These are phyloP conservation scores for Euspilapteryx auroguttella DNA, from an alignment of 2,888 invertebrate genomes.

Conservation along the genomic window DNA sequence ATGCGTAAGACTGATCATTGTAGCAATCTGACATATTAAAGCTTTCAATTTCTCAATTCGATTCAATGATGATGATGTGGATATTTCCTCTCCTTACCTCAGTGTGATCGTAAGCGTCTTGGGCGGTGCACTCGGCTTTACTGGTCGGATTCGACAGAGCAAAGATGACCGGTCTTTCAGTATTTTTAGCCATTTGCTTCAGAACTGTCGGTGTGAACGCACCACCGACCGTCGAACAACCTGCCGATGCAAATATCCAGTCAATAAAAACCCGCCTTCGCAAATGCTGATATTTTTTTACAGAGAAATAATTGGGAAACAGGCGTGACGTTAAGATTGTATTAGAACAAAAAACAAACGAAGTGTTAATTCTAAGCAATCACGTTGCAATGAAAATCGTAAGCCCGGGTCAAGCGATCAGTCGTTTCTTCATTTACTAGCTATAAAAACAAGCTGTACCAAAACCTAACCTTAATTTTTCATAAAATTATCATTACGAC, in stretches of 20 bases:
- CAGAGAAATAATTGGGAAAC: no score
- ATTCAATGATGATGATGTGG: no score
- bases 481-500: background rate
- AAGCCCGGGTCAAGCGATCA: no score
- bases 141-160: conserved; percentile 97
- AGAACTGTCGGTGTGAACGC: conserved; percentile 90
- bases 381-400: no score
- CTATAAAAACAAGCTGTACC: background rate
- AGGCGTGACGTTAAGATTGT: background rate
- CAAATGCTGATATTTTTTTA: no score
- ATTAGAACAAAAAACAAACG: background rate
- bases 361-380: no score
- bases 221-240: conserved; percentile 90
- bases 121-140: conserved; percentile 98
- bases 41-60: no score
- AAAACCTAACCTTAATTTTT: background rate
- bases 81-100: no score
- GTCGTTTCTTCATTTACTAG: no score
- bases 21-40: no score
- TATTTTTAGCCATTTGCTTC: conserved; percentile 81
- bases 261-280: conserved; percentile 2
- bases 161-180: conserved; percentile 91
- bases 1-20: no score
- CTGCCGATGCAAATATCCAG: conserved; percentile 24
- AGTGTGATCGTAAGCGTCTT: conserved; percentile 89